Evolutionary conservation across 2,888 invertebrate genomes (phyloP).

Genomic region (Pelosia muscerda): DNA sequence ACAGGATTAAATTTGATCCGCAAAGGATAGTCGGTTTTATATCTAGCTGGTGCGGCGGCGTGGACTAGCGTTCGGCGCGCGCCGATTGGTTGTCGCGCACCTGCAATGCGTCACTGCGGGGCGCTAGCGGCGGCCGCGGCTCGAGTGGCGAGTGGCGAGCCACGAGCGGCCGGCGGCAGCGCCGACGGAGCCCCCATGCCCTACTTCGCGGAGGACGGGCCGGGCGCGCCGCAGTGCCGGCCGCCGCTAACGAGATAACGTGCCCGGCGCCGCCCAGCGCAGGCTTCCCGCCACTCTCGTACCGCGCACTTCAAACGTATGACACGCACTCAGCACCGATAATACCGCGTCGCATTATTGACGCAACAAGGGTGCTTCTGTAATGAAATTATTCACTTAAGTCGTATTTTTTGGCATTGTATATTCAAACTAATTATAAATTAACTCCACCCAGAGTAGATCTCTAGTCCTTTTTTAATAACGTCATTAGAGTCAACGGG

Average conservation of each 20-base stretch:
- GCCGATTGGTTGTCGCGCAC: slow-evolving; percentile 93
- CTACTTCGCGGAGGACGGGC: slow-evolving; percentile 68
- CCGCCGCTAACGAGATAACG: slow-evolving; percentile 7
- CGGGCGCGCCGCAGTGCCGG: slow-evolving; percentile 64
- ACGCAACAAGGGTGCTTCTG: slow-evolving; percentile 35
- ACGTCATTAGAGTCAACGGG: too few species aligned
- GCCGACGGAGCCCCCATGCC: slow-evolving; percentile 64
- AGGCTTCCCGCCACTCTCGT: slow-evolving; percentile 56
- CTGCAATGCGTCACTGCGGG: slow-evolving; percentile 94
- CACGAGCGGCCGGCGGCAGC: slow-evolving; percentile 51
- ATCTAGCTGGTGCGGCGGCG: slow-evolving; percentile 91
- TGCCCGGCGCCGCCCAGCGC: slow-evolving; percentile 30
- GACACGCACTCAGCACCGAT: slow-evolving; percentile 34
- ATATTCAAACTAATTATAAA: too few species aligned
- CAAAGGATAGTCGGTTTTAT: slow-evolving; percentile 89
- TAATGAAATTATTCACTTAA: slow-evolving; percentile 12
- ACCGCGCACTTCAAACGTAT: slow-evolving; percentile 31
- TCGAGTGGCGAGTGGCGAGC: slow-evolving; percentile 51
- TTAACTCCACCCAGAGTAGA: neutral
- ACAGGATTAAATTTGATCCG: slow-evolving; percentile 88
- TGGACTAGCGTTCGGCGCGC: slow-evolving; percentile 90
- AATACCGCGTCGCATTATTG: slow-evolving; percentile 37
- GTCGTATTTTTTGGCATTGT: neutral
- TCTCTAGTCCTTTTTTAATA: too few species aligned
- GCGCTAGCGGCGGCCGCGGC: slow-evolving; percentile 70